phyloP scores from a whole-genome alignment of 1,140 invertebrate species.

The Ctenoplectra terminalis region DNA sequence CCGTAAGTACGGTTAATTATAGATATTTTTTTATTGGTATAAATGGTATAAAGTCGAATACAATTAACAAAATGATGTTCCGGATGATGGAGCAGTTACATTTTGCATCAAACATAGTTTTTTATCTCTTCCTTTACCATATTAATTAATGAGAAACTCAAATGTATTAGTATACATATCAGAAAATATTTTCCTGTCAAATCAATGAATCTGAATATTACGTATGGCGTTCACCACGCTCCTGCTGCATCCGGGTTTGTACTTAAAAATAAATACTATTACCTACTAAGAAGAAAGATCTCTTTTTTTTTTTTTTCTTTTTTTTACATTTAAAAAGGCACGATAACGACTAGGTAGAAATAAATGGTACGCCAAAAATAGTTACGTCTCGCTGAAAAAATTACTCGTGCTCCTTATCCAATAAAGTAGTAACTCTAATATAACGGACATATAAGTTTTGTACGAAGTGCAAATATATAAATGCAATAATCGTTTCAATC shows the following conservation, averaged over 20 bases:
- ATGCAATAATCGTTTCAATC: constrained; percentile 56
- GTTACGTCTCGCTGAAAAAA: constrained; percentile 22
- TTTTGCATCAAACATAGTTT: constrained; percentile 44
- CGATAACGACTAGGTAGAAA: constrained; percentile 52
- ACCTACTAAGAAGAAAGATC: constrained; percentile 33
- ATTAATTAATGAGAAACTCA: constrained; percentile 25
- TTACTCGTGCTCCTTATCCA: constrained; percentile 19
- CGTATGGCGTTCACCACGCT: constrained; percentile 6
- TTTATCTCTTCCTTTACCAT: constrained; percentile 4
- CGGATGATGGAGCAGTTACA: constrained; percentile 46
- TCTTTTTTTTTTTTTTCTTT: too few species aligned
- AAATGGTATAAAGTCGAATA: constrained; percentile 66
- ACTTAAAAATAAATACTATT: constrained; percentile 56
- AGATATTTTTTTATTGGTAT: constrained; percentile 65
- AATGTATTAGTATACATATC: constrained; percentile 18
- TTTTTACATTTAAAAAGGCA: constrained; percentile 48
- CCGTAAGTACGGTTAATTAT: constrained; percentile 49
- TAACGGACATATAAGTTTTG: constrained; percentile 37
- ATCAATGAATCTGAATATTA: constrained; percentile 29
- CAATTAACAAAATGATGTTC: constrained; percentile 61
- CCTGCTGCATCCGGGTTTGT: constrained; percentile 49
- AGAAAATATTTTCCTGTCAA: constrained; percentile 19
- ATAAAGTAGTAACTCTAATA: constrained; percentile 35
- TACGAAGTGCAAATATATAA: constrained; percentile 52
- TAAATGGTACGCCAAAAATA: constrained; percentile 41